These are phyloP conservation scores for Potorous gilbertii DNA, from an alignment of 2,797 vertebrate species.

Conservation along the genomic window DNA sequence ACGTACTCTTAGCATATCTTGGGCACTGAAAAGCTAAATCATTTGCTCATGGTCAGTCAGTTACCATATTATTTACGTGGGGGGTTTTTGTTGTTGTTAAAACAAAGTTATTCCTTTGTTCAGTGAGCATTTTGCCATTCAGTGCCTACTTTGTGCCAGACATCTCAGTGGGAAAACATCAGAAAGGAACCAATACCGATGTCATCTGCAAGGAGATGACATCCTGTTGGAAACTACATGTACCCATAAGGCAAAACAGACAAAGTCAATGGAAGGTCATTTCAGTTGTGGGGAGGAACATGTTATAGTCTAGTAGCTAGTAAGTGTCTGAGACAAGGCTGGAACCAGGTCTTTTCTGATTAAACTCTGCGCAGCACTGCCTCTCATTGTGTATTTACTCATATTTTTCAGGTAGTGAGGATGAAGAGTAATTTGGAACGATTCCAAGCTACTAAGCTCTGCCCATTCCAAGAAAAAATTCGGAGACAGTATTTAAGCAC, in stretches of 20 bases:
- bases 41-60: background rate
- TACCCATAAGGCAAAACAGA: background rate
- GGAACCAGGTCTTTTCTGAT: background rate
- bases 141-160: background rate
- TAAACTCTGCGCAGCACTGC: background rate
- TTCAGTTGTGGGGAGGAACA: background rate
- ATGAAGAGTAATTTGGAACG: conserved; percentile 98
- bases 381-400: conserved; percentile 53
- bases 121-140: background rate
- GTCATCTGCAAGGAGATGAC: background rate
- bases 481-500: conserved; percentile 97
- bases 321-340: background rate
- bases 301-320: background rate
- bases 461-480: conserved; percentile 97
- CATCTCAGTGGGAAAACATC: background rate
- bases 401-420: conserved; percentile 91
- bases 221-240: background rate
- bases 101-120: background rate
- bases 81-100: background rate
- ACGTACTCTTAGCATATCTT: background rate
- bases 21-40: background rate
- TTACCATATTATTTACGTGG: background rate
- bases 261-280: background rate
- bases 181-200: background rate
- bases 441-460: conserved; percentile 97